A percentile compares a stretch with the other conserved stretches of the same genome.
phyloP scores from a whole-genome alignment of 2,888 invertebrate genomes.

The Sesamia inferens region DNA sequence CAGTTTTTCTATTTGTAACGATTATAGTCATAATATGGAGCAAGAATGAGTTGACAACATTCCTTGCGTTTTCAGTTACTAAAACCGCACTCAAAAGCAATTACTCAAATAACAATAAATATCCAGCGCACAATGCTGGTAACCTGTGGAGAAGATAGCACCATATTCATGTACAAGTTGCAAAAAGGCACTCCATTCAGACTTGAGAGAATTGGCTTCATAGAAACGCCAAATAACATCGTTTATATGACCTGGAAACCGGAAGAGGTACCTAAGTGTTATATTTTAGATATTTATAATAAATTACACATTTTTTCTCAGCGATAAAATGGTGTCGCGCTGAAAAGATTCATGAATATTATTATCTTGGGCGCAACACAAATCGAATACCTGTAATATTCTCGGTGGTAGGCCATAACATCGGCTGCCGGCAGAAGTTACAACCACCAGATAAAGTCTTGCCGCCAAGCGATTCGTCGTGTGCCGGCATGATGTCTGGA shows the following conservation, averaged over 20 bases:
- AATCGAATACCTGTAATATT: no score
- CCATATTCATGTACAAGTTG: slow-evolving; percentile 92
- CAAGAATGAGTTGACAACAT: not conserved
- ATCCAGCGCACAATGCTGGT: slow-evolving; percentile 89
- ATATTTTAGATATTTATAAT: no score
- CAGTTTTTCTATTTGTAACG: not conserved
- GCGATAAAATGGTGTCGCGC: not conserved
- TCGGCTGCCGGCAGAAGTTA: no score
- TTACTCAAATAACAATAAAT: slow-evolving; percentile 91
- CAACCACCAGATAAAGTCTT: no score
- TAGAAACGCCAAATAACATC: slow-evolving; percentile 91
- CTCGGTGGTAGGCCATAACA: no score
- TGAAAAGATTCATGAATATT: not conserved
- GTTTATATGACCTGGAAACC: slow-evolving; percentile 93
- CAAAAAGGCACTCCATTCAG: slow-evolving; percentile 79
- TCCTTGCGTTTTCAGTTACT: slow-evolving; percentile 78
- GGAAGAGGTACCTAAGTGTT: slow-evolving; percentile 78
- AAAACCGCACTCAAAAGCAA: slow-evolving; percentile 92
- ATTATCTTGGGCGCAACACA: no score
- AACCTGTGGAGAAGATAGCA: slow-evolving; percentile 92
- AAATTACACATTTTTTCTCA: not conserved
- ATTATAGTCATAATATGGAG: not conserved
- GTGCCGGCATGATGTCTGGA: no score
- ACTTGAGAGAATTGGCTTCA: slow-evolving; percentile 92
- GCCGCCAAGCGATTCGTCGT: no score